A percentile compares a stretch with the other conserved stretches of the same genome.
Conservation (phyloP, 1,140 invertebrate species). For the Paralvinella palmiformis region DNA sequence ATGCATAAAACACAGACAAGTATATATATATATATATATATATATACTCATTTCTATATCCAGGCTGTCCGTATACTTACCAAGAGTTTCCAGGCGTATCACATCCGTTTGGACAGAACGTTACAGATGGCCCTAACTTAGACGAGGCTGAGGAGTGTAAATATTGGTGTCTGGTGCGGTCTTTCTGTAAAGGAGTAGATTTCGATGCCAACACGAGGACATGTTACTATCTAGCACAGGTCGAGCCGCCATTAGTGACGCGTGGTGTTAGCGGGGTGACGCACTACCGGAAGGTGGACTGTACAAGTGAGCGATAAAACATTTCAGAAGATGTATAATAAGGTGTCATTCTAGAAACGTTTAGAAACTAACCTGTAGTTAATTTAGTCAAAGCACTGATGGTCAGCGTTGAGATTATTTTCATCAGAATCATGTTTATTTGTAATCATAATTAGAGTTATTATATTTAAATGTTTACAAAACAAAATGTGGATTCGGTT, state of each 20-base stretch:
- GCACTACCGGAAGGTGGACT: slow-evolving; percentile 10
- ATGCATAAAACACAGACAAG: too few relatives aligned
- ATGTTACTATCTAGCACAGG: slow-evolving; percentile 13
- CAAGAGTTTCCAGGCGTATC: background rate
- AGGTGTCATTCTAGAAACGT: too few relatives aligned
- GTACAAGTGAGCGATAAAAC: slow-evolving; percentile 5
- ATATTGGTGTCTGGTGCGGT: slow-evolving; percentile 10
- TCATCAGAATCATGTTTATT: too few relatives aligned
- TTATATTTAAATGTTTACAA: too few relatives aligned
- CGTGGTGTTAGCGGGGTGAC: background rate
- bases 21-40: too few relatives aligned
- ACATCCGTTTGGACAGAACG: slow-evolving; percentile 16
- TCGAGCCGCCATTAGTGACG: background rate
- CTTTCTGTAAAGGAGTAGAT: slow-evolving; percentile 14
- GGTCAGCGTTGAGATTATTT: too few relatives aligned
- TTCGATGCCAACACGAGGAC: slow-evolving; percentile 6
- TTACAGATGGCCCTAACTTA: background rate
- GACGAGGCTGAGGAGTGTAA: slow-evolving; percentile 12
- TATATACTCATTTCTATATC: too few relatives aligned
- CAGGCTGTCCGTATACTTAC: slow-evolving; percentile 12
- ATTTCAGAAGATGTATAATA: too few relatives aligned
- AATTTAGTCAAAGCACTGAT: too few relatives aligned
- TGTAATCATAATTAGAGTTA: too few relatives aligned
- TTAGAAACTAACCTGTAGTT: too few relatives aligned
- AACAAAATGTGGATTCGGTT: too few relatives aligned